Evolutionary conservation across 1,140 invertebrate genomes (phyloP), one percentile per base, ranked within the genome.

Genomic region (Medauroidea extradentata): DNA sequence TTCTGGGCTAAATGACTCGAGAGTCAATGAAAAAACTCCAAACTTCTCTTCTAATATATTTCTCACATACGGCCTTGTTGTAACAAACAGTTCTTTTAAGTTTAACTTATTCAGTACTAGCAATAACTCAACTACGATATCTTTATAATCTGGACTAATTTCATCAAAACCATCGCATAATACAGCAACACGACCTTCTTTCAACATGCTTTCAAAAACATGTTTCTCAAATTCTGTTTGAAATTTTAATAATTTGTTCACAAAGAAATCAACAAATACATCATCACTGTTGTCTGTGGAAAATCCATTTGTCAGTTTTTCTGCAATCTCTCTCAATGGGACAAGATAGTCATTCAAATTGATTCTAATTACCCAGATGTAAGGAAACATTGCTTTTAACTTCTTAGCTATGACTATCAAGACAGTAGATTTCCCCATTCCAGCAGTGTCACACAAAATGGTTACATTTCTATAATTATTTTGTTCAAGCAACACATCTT

Each of bases 91-190:
- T 38, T 7, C 16, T 34, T 55, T 56, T 19, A 59, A 7, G 23
- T 56, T 21, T 13, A 8, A 13, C 14, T 59, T 49, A 55, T 25
- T 24, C 13, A 59, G 27, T 14, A 29, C 19, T n/a, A 55, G 11
- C 11, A 59, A 21, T 29, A 59, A 57, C 8, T 18, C 24, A 19
- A 27, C 21, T 9, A 59, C 51, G 18, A 21, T 29, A 16, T 55
- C 18, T 25, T 38, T n/a, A 34, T 38, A 55, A 34, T 24, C 9
- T 9, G 27, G 50, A 29, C 43, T 56, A 19, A 59, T 59, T 53
- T 59, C 57, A 53, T 59, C 57, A 38, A 59, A 59, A 14, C 57
- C 57, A 55, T 59, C 57, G 21, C 53, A 54, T n/a, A 59, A 27
- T 11, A 59, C 21, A 13, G 16, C 51, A 16, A 55, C 38, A 8